A percentile compares a stretch with the other conserved stretches of the same genome.
phyloP scores from a whole-genome alignment of 2,888 invertebrate genomes.

The Aproaerema taeniolella region DNA sequence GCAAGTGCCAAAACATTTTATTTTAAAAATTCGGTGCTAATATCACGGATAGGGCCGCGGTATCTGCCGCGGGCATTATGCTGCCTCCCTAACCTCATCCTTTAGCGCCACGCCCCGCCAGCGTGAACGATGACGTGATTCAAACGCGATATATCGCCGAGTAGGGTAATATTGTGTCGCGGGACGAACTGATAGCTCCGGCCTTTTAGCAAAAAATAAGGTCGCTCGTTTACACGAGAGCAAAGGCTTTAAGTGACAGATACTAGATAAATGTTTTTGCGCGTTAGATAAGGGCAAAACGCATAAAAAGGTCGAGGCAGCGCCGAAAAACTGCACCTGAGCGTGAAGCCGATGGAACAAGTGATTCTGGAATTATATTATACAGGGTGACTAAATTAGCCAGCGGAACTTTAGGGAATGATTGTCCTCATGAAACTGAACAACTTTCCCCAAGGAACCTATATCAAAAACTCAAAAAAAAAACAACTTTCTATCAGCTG shows the following conservation, averaged over 20 bases:
- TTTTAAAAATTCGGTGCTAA: conserved; percentile 23
- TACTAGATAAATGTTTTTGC: conserved; percentile 73
- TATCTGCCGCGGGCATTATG: conserved; percentile 42
- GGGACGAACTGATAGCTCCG: conserved; percentile 63
- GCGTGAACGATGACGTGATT: conserved; percentile 68
- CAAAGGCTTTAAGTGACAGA: conserved; percentile 72
- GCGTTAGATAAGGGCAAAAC: conserved; percentile 57
- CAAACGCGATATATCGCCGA: conserved; percentile 63
- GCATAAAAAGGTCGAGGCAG: conserved; percentile 47
- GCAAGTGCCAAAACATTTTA: conserved; percentile 15
- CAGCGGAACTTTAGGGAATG: no score
- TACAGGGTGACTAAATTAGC: no score
- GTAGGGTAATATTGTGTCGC: conserved; percentile 69
- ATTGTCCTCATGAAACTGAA: no score
- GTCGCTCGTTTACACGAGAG: conserved; percentile 70
- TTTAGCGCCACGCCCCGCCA: conserved; percentile 46
- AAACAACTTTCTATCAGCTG: no score
- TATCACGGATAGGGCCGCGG: conserved; percentile 26
- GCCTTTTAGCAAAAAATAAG: conserved; percentile 71
- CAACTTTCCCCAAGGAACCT: no score
- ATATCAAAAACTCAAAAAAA: no score
- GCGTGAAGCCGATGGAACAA: no score
- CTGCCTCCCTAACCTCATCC: conserved; percentile 46
- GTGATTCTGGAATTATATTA: no score
- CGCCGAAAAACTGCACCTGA: conserved; percentile 38